Evolutionary conservation across 92 coral and sea anemone genomes (phyloP), one percentile per base, ranked within the genome.

Genomic region (Palythoa grandis): DNA sequence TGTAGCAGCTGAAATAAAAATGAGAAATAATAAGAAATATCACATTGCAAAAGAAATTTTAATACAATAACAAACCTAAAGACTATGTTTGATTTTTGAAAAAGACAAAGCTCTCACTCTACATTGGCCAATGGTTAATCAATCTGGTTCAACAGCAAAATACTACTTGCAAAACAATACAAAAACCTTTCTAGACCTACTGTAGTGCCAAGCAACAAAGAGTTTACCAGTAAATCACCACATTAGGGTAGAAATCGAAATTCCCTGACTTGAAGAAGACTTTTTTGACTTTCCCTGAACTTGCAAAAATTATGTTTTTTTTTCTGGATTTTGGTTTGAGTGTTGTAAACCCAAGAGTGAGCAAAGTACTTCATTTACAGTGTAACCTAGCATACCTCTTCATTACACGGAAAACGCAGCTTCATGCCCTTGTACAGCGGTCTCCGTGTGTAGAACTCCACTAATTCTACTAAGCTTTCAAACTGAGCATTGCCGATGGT

Each of bases 401-500:
- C 99, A 73, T 92, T 97, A 91, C 95, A 95, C 13, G 96, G 94
- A 82, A 93, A 94, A 73, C 88, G 91, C 24, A 97, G 98, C 88
- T 97, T 97, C 99, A 97, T 97, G 65, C 98, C 98, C 76, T 95
- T 97, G 91, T 97, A 97, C 71, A 97, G 91, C 0, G 99, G 97
- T 61, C 95, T 95, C 52, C 87, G 90, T 87, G 88, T 94, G 90
- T 97, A 97, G 70, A 97, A 97, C 83, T 97, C 99, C 10, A 97
- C 99, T 86, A 97, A 88, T 79, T 97, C 99, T 48, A 97, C 98
- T 48, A 97, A 88, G 70, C 98, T 97, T 73, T 97, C 99, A 91
- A 97, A 97, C 92, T 97, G 99, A 10, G 99, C 99, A 11, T 96
- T 97, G 37, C 99, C 99, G 29, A 97, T 97, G 12, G 98, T 95